Evolutionary conservation across 2,113 vertebrate genomes (phyloP).

Genomic region (Trogon surrucura): DNA sequence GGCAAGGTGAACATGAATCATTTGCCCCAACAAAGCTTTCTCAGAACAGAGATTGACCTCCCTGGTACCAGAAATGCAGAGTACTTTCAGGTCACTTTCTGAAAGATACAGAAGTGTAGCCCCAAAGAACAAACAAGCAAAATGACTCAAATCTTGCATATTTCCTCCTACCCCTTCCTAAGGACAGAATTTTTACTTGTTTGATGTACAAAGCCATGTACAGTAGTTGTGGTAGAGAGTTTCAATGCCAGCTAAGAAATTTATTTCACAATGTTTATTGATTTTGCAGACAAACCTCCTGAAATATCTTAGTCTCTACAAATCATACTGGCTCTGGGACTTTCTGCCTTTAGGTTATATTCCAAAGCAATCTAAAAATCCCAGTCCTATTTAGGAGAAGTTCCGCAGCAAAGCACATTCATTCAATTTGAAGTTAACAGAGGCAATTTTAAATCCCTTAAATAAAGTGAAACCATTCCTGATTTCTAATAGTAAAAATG

Average conservation of each 20-base stretch:
- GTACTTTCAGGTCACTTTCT: background rate
- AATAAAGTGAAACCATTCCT: background rate
- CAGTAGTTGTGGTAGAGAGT: background rate
- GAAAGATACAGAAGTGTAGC: background rate
- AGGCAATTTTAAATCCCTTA: background rate
- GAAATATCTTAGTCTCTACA: slow-evolving; percentile 5
- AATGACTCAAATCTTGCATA: background rate
- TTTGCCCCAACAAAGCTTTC: background rate
- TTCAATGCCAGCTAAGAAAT: background rate
- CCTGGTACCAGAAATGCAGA: background rate
- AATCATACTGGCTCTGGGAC: background rate
- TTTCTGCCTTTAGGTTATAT: background rate
- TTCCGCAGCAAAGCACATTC: background rate
- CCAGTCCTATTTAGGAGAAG: background rate
- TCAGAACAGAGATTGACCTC: background rate
- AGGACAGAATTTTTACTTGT: background rate
- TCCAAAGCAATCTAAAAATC: background rate
- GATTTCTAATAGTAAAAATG: background rate
- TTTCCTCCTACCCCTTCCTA: background rate
- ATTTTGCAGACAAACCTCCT: slow-evolving; percentile 26
- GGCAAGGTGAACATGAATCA: background rate
- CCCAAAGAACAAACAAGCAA: background rate
- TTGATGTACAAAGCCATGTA: background rate
- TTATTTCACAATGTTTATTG: slow-evolving; percentile 36
- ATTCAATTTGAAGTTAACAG: background rate